These are phyloP conservation scores for Terebella lapidaria DNA, from an alignment of 2,888 invertebrate genomes.

Conservation along the genomic window DNA sequence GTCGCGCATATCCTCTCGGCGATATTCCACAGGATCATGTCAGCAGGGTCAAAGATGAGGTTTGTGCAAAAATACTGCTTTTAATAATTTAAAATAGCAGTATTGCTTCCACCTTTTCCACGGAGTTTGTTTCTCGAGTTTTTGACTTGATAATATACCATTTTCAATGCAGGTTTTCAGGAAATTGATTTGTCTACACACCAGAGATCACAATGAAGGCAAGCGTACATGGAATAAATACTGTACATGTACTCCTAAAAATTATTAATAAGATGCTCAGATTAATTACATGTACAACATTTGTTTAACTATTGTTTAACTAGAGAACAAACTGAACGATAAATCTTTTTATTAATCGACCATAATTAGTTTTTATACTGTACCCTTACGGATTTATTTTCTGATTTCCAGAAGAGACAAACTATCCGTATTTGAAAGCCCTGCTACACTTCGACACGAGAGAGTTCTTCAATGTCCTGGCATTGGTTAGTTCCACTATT, in stretches of 20 bases:
- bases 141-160: too few species aligned
- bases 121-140: too few species aligned
- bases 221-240: not conserved
- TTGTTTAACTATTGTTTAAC: too few species aligned
- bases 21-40: slow-evolving; percentile 63
- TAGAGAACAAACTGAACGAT: too few species aligned
- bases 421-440: slow-evolving; percentile 57
- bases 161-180: slow-evolving; percentile 21
- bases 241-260: too few species aligned
- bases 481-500: slow-evolving; percentile 55
- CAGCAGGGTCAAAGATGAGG: slow-evolving; percentile 68
- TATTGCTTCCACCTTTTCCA: too few species aligned
- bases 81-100: too few species aligned
- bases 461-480: slow-evolving; percentile 79
- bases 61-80: too few species aligned
- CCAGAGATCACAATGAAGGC: slow-evolving; percentile 15
- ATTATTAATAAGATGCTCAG: too few species aligned
- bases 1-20: slow-evolving; percentile 74
- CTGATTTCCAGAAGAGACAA: slow-evolving; percentile 35
- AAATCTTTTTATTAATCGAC: too few species aligned
- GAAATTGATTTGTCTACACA: slow-evolving; percentile 43
- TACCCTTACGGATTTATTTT: too few species aligned
- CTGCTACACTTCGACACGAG: slow-evolving; percentile 76
- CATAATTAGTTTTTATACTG: not conserved
- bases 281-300: too few species aligned